A percentile compares a stretch with the other conserved stretches of the same genome.
Evolutionary conservation across 2,797 vertebrate species (phyloP).

Genomic region (Sandelia bainsii): DNA sequence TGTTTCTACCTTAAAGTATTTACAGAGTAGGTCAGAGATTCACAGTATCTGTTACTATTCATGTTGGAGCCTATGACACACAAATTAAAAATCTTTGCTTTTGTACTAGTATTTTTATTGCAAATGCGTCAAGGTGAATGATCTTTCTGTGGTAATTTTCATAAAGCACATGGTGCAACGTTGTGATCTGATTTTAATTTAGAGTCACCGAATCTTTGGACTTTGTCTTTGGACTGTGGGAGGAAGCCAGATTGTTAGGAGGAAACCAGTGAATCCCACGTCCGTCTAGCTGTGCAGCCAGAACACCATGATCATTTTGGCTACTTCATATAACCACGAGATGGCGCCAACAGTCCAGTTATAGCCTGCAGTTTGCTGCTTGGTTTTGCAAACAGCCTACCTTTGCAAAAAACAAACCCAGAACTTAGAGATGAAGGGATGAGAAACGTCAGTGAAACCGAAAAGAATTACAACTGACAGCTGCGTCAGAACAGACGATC

Average conservation of each 20-base stretch:
- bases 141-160: background rate
- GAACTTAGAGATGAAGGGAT: background rate
- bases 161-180: background rate
- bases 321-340: conserved; percentile 41
- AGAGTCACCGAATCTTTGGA: too few species aligned
- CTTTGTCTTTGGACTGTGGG: too few species aligned
- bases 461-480: background rate
- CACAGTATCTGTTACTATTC: conserved; percentile 37
- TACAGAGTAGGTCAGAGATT: conserved; percentile 46
- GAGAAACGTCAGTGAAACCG: background rate
- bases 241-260: too few species aligned
- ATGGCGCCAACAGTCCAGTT: conserved; percentile 54
- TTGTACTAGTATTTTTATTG: conserved; percentile 29
- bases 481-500: background rate
- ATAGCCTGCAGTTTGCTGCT: background rate
- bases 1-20: conserved; percentile 40
- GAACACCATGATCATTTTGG: too few species aligned
- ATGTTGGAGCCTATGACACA: conserved; percentile 23
- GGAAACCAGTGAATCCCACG: too few species aligned
- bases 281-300: too few species aligned
- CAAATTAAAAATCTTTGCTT: conserved; percentile 1
- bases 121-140: conserved; percentile 1
- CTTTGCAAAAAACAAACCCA: background rate
- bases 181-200: background rate
- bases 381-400: background rate